Evolutionary conservation across 2,113 vertebrate genomes (phyloP), one percentile per base, ranked within the genome.

Genomic region (Asarcornis scutulata): DNA sequence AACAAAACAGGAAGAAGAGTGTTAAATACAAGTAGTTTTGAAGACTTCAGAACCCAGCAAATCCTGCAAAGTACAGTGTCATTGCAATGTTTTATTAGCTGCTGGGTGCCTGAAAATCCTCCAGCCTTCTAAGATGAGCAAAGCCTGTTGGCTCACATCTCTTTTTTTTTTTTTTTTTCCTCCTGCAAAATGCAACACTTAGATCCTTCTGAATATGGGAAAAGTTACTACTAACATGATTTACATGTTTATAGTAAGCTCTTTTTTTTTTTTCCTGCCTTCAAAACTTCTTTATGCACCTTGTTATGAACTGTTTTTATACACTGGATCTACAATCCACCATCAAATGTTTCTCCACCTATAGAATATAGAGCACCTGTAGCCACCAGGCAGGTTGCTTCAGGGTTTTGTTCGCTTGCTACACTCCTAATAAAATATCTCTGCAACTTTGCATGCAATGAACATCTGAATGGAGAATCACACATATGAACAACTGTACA

Each of bases 391-490:
- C 27, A 77, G 11, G 32, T 74, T 59, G 0, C 2, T 82, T 73
- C 34, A 79, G 38, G 7, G 8, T 38, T 87, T 72, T 11, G 0
- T 62, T 91, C 34, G 4, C 23, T 48, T 71, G 5, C 27, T 83
- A 6, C 18, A 4, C 21, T 86, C 22, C 56, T 83, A 26, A n/a
- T n/a, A 60, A 81, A 83, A 13, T 53, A 68, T 7, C 17, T 44
- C 22, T 75, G 36, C 76, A 86, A 50, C 21, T 34, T 48, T 27
- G 10, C n/a, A 29, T 79, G 34, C 0, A 0, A 9, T 56, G 34
- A 56, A 21, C 3, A 21, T n/a, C 29, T 22, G 42, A 63, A 74
- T 11, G 32, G 36, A 83, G 18, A 69, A 72, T 17, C 59, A 12
- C 2, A 2, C 8, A 0, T 46, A 66, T 58, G 11, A 94, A 52